phyloP scores from a whole-genome alignment of 2,888 invertebrate species.

The Coremacera marginata region DNA sequence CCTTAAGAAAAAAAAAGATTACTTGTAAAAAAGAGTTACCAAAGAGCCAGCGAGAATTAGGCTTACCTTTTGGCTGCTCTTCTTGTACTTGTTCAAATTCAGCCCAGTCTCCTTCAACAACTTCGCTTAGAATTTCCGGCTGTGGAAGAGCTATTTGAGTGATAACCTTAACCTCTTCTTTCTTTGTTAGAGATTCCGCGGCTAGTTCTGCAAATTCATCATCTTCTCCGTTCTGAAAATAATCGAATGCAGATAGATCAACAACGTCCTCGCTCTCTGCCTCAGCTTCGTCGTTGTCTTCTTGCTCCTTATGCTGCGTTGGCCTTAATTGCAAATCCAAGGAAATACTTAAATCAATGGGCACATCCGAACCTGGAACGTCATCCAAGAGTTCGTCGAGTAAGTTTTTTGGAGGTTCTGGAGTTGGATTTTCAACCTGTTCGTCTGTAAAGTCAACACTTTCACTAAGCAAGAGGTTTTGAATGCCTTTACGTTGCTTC shows the following conservation, averaged over 20 bases:
- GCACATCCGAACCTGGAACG: constrained; percentile 73
- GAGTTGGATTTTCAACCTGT: constrained; percentile 56
- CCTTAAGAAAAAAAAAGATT: constrained; percentile 52
- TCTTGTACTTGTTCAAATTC: constrained; percentile 75
- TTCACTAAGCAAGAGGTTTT: constrained; percentile 78
- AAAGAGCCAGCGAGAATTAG: constrained; percentile 53
- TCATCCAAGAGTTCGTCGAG: constrained; percentile 81
- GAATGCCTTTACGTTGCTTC: constrained; percentile 75
- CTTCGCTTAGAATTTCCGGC: constrained; percentile 70
- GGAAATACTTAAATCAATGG: constrained; percentile 79
- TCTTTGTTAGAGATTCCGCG: constrained; percentile 79
- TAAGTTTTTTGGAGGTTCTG: constrained; percentile 73
- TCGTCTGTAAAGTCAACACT: constrained; percentile 70
- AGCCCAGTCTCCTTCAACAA: constrained; percentile 74
- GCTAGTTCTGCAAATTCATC: constrained; percentile 85
- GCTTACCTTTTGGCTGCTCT: constrained; percentile 58
- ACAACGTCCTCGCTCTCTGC: constrained; percentile 49
- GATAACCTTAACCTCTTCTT: constrained; percentile 69
- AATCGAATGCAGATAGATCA: constrained; percentile 72
- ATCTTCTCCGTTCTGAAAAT: constrained; percentile 75
- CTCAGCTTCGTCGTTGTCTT: constrained; percentile 57
- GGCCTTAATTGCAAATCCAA: constrained; percentile 71
- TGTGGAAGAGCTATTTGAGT: constrained; percentile 66
- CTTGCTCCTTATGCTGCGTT: constrained; percentile 65
- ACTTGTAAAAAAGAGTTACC: background rate